Base-by-base conservation (phyloP, 2,888 invertebrate genomes). In the Yponomeuta evonymella region DNA sequence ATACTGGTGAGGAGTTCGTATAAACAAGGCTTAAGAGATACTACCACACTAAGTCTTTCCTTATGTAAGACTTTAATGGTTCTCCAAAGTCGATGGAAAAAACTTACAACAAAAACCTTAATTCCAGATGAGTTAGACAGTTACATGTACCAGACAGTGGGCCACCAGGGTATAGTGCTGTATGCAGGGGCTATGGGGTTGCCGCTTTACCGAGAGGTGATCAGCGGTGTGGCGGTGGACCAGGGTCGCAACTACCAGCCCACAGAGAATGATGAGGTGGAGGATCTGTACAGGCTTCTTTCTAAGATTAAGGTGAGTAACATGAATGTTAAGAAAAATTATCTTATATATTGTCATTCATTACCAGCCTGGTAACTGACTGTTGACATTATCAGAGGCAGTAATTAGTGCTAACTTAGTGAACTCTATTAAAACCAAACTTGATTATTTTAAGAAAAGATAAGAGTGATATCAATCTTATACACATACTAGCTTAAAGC, bases 91-190 rank as follows among this genome's bases (percentile, higher is more conserved):
- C 23, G n/a, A n/a, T 23, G 63, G 63, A 64, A 62, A 36, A 69
- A 71, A 67, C 15, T 71, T 70, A 67, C 58, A 72, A 30, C n/a
- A 64, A 51, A 69, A 36, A 74, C 73, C 51, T 2, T 58, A 70
- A 76, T 88, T 88, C 64, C 85, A 96, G 96, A 96, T 94, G 98
- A 98, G 87, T 85, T 98, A 79, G 98, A 99, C 88, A 98, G 98
- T 83, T 99, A 97, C 84, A 99, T 99, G 99, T 99, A 99, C 85
- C 99, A 99, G 93, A 98, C 98, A 70, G 99, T 99, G 71, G 99
- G 99, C 0, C 97, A 98, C 85, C 97, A 98, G 93, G 98, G 97
- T 29, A 96, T 99, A 75, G 95, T 96, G 75, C 93, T 96, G 75
- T 97, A 98, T 85, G 97, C 98, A 43, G 96, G 98, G 85, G 99